Evolutionary conservation across 2,113 vertebrate species (phyloP), one percentile per base, ranked within the genome.

Genomic region (Rhineura floridana): DNA sequence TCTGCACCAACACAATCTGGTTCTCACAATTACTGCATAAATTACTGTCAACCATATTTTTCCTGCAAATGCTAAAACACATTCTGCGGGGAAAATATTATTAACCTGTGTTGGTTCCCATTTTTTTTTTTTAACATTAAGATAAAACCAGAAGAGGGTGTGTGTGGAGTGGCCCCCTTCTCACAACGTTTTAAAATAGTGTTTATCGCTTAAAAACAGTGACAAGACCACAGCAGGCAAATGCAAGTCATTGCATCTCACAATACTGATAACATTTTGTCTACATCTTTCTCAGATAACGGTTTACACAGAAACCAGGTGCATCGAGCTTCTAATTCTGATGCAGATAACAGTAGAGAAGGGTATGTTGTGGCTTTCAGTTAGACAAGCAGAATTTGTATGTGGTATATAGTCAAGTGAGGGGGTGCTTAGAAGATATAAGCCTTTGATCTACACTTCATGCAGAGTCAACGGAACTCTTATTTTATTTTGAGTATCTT

Each of bases 221-320:
- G 0, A 12, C 8, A 86, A 88, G 87, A 88, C 6, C 1, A 0
- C 28, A 73, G 36, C 0, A 2, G 4, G 8, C 36, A 39, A 82
- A 75, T 46, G 15, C 12, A 85, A 62, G 30, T 78, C 59, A 44
- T 23, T 76, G 25, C 50, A 85, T 88, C 88, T 63, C 90, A 50
- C 33, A 15, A 36, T 30, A 80, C 55, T 89, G 81, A 85, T 72
- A 75, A 77, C 1, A 39, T 72, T 39, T 28, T 48, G 36, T 5
- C 52, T 21, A 77, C 89, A 59, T 83, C 80, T 83, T 92, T 85
- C 72, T 87, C 87, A 75, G 46, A 89, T 59, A 70, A 90, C 7
- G 2, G 39, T 11, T 88, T 72, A 83, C 15, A 46, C 75, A 10
- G 17, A 0, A 0, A 46, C 70, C 33, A 85, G 4, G 1, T 28